Base-by-base conservation (phyloP, 2,113 vertebrate genomes). In the Uropsilus gracilis region DNA sequence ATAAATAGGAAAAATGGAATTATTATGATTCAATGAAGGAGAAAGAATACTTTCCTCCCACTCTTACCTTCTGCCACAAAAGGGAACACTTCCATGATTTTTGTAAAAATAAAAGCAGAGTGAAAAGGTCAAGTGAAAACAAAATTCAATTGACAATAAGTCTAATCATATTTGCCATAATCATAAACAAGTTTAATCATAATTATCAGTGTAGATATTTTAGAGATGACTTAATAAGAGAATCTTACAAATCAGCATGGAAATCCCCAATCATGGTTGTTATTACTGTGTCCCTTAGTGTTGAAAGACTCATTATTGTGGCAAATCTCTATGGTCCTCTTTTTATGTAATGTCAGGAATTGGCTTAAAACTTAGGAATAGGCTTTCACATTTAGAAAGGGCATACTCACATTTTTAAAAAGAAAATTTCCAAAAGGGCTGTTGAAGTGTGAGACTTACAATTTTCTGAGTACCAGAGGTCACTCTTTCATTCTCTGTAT, bases 1-100 rank as follows among this genome's bases (percentile, higher is more conserved):
- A 94, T 93, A 96, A 90, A 53, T 90, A 90, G 78, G 75, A 89
- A 96, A 97, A 97, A 90, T 88, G 53, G 6, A 10, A 93, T 96
- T 86, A 59, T 53, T 34, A 82, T 89, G 96, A 96, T 3, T 50
- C 90, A 92, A 91, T 30, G 61, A 3, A 55, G 71, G 30, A 59
- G 93, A 92, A 97, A 32, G 80, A 61, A 88, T 46, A 84, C 39
- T 59, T 82, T 66, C 72, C 72, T 24, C 81, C 18, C 84, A 46
- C 50, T 37, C 42, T 13, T 48, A 78, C 63, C 39, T 73, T 69
- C 69, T 92, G 32, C 50, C n/a, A 68, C 28, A 77, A 66, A 9
- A 55, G 39, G 46, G 75, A 91, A 20, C 28, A 94, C 72, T 10
- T 39, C 63, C 94, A 75, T 14, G 4, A 10, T 28, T 83, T 92